Evolutionary conservation across 1,140 invertebrate genomes (phyloP).

Genomic region (Rhyacophila brunnea): DNA sequence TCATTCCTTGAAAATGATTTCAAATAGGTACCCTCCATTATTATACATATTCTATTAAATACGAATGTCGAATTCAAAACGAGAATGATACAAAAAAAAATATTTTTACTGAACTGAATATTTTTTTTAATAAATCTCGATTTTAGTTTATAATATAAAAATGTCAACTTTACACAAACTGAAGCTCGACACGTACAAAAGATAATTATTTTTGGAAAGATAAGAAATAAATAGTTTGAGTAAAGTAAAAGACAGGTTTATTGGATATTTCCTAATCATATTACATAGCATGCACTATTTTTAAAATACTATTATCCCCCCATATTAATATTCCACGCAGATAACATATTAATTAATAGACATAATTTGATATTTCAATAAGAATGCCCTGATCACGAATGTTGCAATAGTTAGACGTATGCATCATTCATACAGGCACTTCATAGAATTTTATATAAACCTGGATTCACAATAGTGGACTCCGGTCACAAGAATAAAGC

Average conservation of each 20-base stretch:
- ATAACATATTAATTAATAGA: constrained; percentile 28
- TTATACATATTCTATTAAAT: too few relatives aligned
- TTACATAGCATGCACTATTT: constrained; percentile 30
- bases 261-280: constrained; percentile 26
- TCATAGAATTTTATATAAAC: constrained; percentile 26
- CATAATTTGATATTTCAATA: constrained; percentile 27
- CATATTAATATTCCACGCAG: constrained; percentile 27
- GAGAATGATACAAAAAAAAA: constrained; percentile 2
- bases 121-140: constrained; percentile 21
- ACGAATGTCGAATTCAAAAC: neutral
- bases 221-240: constrained; percentile 15
- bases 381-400: constrained; percentile 22
- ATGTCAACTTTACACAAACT: constrained; percentile 15
- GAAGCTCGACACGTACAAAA: constrained; percentile 15
- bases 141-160: constrained; percentile 20
- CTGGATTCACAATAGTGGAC: constrained; percentile 25
- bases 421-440: constrained; percentile 24
- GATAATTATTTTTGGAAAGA: constrained; percentile 9
- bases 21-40: too few relatives aligned
- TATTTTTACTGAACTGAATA: constrained; percentile 10
- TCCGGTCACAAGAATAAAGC: constrained; percentile 17
- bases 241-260: constrained; percentile 13
- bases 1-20: too few relatives aligned
- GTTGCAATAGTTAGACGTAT: constrained; percentile 18
- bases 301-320: constrained; percentile 25